Evolutionary conservation across 2,888 invertebrate genomes (phyloP).

Genomic region (Apamea sordens): DNA sequence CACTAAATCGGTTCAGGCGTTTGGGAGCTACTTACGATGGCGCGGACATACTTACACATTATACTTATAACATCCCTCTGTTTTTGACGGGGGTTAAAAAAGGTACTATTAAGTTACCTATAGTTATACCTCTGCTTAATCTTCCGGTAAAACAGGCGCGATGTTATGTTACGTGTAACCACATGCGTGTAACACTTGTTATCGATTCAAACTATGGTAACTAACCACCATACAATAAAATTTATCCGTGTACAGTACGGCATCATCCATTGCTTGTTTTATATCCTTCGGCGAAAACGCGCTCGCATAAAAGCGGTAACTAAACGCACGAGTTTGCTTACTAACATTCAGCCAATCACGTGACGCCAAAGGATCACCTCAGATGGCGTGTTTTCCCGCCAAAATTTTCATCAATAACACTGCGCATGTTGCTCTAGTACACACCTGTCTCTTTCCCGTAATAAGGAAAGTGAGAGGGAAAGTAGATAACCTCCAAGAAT

Average conservation of each 20-base stretch:
- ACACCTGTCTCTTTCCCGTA: conserved; percentile 72
- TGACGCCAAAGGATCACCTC: conserved; percentile 52
- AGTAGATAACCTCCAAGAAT: conserved; percentile 79
- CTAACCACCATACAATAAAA: conserved; percentile 26
- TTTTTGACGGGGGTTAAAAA: too few relatives aligned
- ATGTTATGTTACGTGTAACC: too few relatives aligned
- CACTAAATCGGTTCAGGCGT: too few relatives aligned
- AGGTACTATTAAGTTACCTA: background rate
- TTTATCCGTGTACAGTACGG: background rate
- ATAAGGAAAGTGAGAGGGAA: conserved; percentile 72
- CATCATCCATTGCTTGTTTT: conserved; percentile 27
- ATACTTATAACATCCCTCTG: too few relatives aligned
- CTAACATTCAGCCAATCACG: conserved; percentile 58
- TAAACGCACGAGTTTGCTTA: conserved; percentile 27
- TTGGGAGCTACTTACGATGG: too few relatives aligned
- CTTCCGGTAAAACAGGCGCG: background rate
- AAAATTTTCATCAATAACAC: conserved; percentile 86
- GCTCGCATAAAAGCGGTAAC: conserved; percentile 14
- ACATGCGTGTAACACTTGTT: background rate
- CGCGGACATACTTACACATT: too few relatives aligned
- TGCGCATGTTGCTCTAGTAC: conserved; percentile 84
- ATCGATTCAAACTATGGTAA: conserved; percentile 36
- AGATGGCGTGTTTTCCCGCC: conserved; percentile 81
- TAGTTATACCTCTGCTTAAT: background rate
- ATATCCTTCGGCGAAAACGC: conserved; percentile 2